phyloP scores from a whole-genome alignment of 1,140 invertebrate genomes.

The Camponotus vicinus region DNA sequence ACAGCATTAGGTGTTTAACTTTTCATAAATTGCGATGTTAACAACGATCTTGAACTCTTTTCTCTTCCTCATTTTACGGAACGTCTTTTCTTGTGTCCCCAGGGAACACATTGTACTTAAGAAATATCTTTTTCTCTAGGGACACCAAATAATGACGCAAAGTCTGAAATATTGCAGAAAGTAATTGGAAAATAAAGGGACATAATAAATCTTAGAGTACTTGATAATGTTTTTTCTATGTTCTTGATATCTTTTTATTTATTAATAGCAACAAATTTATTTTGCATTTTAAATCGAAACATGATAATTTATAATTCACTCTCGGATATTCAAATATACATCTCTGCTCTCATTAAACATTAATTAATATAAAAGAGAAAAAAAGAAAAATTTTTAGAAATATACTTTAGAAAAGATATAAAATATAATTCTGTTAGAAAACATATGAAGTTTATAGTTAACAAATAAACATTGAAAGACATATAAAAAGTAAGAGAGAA shows the following conservation, averaged over 20 bases:
- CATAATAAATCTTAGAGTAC: background rate
- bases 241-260: conserved; percentile 26
- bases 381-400: background rate
- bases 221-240: conserved; percentile 1
- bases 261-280: background rate
- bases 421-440: background rate
- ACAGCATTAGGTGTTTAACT: background rate
- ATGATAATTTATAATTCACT: background rate
- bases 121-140: conserved; percentile 34
- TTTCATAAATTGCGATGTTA: conserved; percentile 21
- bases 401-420: too few relatives aligned
- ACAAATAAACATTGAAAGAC: conserved; percentile 8
- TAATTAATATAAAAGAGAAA: background rate
- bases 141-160: conserved; percentile 36
- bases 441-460: background rate
- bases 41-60: conserved; percentile 20
- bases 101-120: conserved; percentile 38
- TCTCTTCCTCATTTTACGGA: background rate
- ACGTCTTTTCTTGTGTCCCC: conserved; percentile 8
- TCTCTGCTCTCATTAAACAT: background rate
- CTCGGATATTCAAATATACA: background rate
- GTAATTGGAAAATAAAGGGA: conserved; percentile 28
- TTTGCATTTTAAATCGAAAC: background rate
- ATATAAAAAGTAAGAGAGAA: background rate
- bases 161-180: background rate